Evolutionary conservation across 2,797 vertebrate species (phyloP), one percentile per base, ranked within the genome.

Genomic region (Atherinosoma microstoma): DNA sequence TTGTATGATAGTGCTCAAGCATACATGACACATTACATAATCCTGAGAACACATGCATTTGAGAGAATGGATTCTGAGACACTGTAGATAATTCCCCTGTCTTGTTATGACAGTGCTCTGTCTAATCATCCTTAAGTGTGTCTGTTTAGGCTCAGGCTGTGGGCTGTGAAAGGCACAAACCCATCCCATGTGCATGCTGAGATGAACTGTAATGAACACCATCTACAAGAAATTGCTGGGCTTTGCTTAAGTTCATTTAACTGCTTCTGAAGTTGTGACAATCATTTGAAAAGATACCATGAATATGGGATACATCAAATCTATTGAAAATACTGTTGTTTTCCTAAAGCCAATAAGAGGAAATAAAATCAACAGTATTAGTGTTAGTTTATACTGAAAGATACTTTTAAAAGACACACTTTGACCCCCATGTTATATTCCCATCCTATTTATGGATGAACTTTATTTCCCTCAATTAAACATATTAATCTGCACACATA

Each of bases 91-190:
- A 67, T 69, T 84, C 72, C 59, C 72, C 34, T 7, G 71, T 60
- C 80, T 67, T 64, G 6, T 40, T 40, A 58, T 64, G 49, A 70
- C 49, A n/a, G 69, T 85, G 30, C 62, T 53, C 65, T 73, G 65
- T 34, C 67, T 82, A 87, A 91, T 84, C 79, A 87, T 79, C 66
- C 75, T 64, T 82, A 84, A 90, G 86, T 84, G 87, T 86, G 62
- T 78, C 79, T 30, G 73, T 78, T 86, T 36, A 10, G 63, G 68
- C 75, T 84, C 67, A 54, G 42, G 66, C 59, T 83, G 87, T 73
- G 78, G 85, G 79, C 67, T 0, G 53, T 67, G 32, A 57, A 18
- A 70, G 24, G 38, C 0, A 6, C 24, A 32, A 27, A 56, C 27
- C 9, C 1, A 24, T 54, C 38, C 69, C n/a, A 57, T 51, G 65